Percentiles rank a stretch among this genome's conserved stretches.
These are phyloP conservation scores for Perca flavescens DNA, from an alignment of 2,113 vertebrate species.

Conservation along the genomic window DNA sequence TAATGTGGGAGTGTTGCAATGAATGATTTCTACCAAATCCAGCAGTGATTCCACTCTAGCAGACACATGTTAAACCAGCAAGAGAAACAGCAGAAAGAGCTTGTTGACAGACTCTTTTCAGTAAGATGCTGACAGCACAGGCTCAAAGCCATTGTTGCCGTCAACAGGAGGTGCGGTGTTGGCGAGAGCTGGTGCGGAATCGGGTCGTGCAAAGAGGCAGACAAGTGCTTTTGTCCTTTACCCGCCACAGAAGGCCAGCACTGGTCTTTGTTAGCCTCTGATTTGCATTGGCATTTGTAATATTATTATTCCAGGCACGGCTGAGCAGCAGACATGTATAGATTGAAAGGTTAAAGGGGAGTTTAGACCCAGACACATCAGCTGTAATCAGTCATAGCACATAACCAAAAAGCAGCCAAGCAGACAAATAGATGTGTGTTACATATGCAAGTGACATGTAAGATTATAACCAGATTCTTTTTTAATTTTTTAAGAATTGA, in stretches of 20 bases:
- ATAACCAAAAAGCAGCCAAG: slow-evolving; percentile 29
- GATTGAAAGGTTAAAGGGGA: slow-evolving; percentile 77
- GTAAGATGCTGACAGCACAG: slow-evolving; percentile 64
- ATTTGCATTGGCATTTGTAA: slow-evolving; percentile 77
- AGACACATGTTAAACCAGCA: slow-evolving; percentile 52
- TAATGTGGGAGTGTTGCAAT: slow-evolving; percentile 9
- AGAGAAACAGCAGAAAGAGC: slow-evolving; percentile 47
- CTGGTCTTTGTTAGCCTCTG: slow-evolving; percentile 72
- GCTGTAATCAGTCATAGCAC: slow-evolving; percentile 56
- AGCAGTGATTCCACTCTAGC: slow-evolving; percentile 33
- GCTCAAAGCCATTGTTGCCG: slow-evolving; percentile 70
- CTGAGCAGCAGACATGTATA: slow-evolving; percentile 64
- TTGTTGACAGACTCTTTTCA: slow-evolving; percentile 73
- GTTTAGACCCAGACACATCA: slow-evolving; percentile 72
- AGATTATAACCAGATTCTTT: slow-evolving; percentile 7
- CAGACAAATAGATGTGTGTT: slow-evolving; percentile 23
- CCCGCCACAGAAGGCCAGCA: slow-evolving; percentile 64
- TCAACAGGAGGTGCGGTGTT: slow-evolving; percentile 56
- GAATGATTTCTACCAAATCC: slow-evolving; percentile 42
- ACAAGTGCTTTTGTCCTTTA: slow-evolving; percentile 70
- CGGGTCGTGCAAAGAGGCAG: slow-evolving; percentile 47
- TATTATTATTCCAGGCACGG: slow-evolving; percentile 81
- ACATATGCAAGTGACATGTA: slow-evolving; percentile 29
- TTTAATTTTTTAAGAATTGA: not conserved
- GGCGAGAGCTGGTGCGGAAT: slow-evolving; percentile 20